A percentile compares a stretch with the other conserved stretches of the same genome.
Evolutionary conservation across 2,797 vertebrate genomes (phyloP).

Genomic region (Xiphorhynchus erythropygius): DNA sequence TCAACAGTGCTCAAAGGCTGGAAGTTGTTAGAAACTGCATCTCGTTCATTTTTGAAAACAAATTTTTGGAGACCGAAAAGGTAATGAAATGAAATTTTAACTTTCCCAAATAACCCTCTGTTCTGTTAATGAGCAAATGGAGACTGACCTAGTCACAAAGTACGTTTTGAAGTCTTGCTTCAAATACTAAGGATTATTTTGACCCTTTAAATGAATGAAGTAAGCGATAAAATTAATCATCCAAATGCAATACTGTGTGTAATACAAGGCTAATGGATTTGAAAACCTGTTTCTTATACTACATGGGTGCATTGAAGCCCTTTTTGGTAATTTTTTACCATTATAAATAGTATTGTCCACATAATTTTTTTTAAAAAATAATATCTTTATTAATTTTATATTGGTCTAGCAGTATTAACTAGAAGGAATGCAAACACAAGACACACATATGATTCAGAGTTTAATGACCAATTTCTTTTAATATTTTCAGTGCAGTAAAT

Average conservation of each 20-base stretch:
- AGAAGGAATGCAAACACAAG: background rate
- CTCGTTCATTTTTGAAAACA: constrained; percentile 94
- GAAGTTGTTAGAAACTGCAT: constrained; percentile 97
- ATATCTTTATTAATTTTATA: background rate
- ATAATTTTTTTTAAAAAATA: background rate
- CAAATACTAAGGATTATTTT: background rate
- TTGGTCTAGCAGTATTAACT: background rate
- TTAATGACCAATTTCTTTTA: background rate
- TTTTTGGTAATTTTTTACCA: background rate
- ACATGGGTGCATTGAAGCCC: background rate
- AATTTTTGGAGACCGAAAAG: constrained; percentile 97
- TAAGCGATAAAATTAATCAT: background rate
- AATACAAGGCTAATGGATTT: background rate
- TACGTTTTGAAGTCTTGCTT: background rate
- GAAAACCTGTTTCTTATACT: background rate
- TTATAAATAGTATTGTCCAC: background rate
- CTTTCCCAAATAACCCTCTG: background rate
- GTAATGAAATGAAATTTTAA: constrained; percentile 74
- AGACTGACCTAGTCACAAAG: background rate
- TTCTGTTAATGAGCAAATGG: constrained; percentile 12
- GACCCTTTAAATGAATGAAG: constrained; percentile 14
- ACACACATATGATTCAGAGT: background rate
- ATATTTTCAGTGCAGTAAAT: background rate
- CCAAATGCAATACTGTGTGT: background rate
- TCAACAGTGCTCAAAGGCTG: constrained; percentile 95